Conservation (phyloP, 2,113 vertebrate genomes). For the Dendropsophus ebraccatus region DNA sequence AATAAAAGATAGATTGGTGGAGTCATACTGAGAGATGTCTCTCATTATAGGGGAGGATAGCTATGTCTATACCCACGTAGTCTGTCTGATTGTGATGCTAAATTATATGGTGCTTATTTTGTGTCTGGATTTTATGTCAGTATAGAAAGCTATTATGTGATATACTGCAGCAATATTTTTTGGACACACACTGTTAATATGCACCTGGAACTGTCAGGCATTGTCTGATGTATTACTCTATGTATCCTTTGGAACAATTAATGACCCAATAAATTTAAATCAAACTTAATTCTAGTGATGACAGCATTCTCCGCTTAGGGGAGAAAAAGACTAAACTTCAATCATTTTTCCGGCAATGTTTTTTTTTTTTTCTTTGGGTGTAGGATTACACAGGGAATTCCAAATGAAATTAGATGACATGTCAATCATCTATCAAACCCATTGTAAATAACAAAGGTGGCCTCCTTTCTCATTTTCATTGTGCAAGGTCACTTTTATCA, state of each 20-base stretch:
- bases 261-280: conserved; percentile 60
- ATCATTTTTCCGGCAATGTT: background rate
- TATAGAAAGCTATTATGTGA: conserved; percentile 47
- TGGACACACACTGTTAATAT: conserved; percentile 57
- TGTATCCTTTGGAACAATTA: conserved; percentile 59
- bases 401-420: background rate
- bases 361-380: background rate
- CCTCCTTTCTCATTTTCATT: no score
- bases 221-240: conserved; percentile 59
- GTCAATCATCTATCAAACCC: background rate
- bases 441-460: background rate
- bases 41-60: conserved; percentile 10
- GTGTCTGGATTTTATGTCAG: conserved; percentile 55
- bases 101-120: conserved; percentile 40
- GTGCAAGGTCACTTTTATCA: no score
- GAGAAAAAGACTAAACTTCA: background rate
- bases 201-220: conserved; percentile 58
- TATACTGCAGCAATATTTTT: conserved; percentile 58
- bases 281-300: conserved; percentile 19
- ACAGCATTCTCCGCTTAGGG: background rate
- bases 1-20: conserved; percentile 9
- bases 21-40: conserved; percentile 15
- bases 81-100: conserved; percentile 34
- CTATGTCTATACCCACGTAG: background rate
- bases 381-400: background rate